phyloP scores from a whole-genome alignment of 2,888 invertebrate genomes.

The Stenolophus ochropezus region DNA sequence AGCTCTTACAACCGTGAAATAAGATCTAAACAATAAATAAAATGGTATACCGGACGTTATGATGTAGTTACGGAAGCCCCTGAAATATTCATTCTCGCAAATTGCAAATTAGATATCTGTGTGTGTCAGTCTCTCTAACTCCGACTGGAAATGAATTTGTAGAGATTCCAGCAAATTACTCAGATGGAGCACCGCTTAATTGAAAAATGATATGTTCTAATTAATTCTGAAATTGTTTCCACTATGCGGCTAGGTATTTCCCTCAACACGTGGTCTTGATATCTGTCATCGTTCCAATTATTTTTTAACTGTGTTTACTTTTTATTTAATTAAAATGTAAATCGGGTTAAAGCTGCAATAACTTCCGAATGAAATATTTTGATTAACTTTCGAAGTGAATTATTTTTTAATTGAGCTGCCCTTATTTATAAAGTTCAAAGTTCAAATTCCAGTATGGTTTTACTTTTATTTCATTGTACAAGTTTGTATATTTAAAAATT shows the following conservation, averaged over 20 bases:
- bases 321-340: neutral
- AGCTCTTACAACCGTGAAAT: too few relatives aligned
- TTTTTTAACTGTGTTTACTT: neutral
- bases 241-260: neutral
- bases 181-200: neutral
- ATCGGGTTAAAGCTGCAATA: neutral
- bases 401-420: neutral
- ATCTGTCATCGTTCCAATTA: neutral
- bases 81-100: neutral
- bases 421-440: too few relatives aligned
- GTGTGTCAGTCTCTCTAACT: neutral
- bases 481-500: too few relatives aligned
- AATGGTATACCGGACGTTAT: too few relatives aligned
- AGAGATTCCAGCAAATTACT: conserved; percentile 8
- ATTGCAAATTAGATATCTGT: conserved; percentile 17
- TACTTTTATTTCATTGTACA: too few relatives aligned
- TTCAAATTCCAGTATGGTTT: too few relatives aligned
- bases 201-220: conserved; percentile 12
- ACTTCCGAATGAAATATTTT: neutral
- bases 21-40: too few relatives aligned
- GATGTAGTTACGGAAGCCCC: neutral
- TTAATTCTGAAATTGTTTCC: neutral
- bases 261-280: neutral
- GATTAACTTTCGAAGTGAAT: neutral
- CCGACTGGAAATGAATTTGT: neutral